Conservation (phyloP, 2,113 vertebrate genomes). For the Dipodomys ordii region DNA sequence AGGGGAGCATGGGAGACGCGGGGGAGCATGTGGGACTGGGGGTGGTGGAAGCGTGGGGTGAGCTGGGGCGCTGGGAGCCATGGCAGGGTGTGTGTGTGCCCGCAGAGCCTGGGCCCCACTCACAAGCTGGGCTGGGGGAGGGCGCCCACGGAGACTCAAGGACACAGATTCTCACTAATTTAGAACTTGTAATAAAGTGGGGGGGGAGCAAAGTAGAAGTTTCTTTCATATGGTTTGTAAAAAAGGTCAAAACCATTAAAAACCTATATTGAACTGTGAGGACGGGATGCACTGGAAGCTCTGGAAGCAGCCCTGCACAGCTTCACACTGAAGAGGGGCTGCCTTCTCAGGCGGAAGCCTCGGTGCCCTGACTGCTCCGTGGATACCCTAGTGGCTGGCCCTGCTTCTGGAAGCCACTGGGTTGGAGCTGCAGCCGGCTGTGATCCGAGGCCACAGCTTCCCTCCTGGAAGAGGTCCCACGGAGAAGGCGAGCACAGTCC, state of each 20-base stretch:
- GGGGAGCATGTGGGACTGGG: fast-evolving
- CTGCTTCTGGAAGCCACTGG: neutral
- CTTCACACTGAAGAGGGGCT: fast-evolving
- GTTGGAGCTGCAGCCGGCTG: fast-evolving
- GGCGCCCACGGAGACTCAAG: neutral
- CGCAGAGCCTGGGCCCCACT: too few species aligned
- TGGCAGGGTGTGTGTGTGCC: neutral
- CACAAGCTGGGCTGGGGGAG: too few species aligned
- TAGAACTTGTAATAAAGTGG: neutral
- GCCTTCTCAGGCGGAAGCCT: neutral
- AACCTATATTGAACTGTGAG: neutral
- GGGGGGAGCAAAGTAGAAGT: neutral
- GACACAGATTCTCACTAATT: fast-evolving
- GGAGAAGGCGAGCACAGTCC: fast-evolving
- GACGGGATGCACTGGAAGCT: too few species aligned
- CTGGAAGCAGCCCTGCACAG: fast-evolving
- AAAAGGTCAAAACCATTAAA: neutral
- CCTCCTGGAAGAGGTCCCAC: fast-evolving
- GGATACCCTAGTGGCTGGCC: neutral
- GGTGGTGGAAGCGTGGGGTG: neutral
- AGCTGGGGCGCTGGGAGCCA: neutral
- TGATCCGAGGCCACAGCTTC: neutral
- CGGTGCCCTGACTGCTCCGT: neutral
- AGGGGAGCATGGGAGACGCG: neutral
- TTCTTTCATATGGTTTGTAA: neutral